phyloP scores from a whole-genome alignment of 2,888 invertebrate genomes.

The Chrysolina oricalcia region DNA sequence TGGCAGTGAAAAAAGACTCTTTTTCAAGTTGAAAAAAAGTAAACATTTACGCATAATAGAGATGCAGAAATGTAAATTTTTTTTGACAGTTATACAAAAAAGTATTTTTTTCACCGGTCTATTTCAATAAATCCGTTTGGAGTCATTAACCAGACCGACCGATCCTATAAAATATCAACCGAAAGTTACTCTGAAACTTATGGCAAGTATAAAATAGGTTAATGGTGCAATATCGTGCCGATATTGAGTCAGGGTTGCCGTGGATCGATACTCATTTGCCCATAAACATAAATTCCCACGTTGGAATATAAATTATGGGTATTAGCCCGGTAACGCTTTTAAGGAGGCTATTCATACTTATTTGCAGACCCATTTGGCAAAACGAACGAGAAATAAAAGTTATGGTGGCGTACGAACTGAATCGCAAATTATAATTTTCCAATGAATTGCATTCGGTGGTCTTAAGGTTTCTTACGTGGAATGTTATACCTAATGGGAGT shows the following conservation, averaged over 20 bases:
- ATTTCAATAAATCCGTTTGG: background rate
- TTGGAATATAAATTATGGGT: constrained; percentile 34
- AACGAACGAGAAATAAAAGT: constrained; percentile 4
- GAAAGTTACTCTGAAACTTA: constrained; percentile 13
- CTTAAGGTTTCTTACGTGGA: no score
- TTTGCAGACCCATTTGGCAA: background rate
- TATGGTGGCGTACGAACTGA: background rate
- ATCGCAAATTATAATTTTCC: background rate
- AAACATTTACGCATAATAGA: no score
- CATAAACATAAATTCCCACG: constrained; percentile 38
- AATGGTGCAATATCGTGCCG: constrained; percentile 43
- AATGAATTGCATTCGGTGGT: no score
- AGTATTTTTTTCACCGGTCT: background rate
- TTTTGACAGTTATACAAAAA: no score
- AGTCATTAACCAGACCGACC: constrained; percentile 3
- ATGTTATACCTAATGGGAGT: no score
- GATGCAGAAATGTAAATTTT: no score
- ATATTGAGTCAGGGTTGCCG: constrained; percentile 33
- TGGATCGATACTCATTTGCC: constrained; percentile 39
- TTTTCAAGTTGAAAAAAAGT: no score
- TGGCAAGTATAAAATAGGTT: constrained; percentile 39
- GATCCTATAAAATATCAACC: background rate
- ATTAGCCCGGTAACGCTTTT: constrained; percentile 12
- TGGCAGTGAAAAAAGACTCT: no score
- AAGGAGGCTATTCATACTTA: constrained; percentile 13